Evolutionary conservation across 2,113 vertebrate species (phyloP).

Genomic region (Pterocles burchelli): DNA sequence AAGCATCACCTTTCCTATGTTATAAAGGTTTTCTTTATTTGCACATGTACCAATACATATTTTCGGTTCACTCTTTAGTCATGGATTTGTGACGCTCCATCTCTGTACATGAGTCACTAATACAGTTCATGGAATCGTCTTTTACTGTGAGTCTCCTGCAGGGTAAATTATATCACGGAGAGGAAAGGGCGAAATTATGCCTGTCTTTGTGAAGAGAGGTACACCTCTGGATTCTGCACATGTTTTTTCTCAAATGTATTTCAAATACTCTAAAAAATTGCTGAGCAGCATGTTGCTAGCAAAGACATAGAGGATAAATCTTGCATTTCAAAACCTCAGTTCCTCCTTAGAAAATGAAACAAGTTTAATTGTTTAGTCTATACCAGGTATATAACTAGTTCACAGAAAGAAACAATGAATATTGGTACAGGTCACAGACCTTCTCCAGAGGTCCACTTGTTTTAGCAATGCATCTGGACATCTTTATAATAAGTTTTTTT

Average conservation of each 20-base stretch:
- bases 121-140: background rate
- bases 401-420: background rate
- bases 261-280: background rate
- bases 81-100: background rate
- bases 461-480: background rate
- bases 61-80: background rate
- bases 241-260: background rate
- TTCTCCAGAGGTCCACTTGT: background rate
- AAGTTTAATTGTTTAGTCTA: background rate
- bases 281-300: background rate
- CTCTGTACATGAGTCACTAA: slow-evolving; percentile 5
- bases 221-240: background rate
- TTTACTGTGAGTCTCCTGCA: background rate
- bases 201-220: rapidly evolving
- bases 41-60: background rate
- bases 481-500: background rate
- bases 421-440: background rate
- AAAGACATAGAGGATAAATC: background rate
- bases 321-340: background rate
- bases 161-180: background rate
- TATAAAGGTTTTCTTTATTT: background rate
- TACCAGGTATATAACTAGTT: background rate
- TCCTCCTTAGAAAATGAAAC: background rate
- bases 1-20: background rate
- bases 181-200: background rate